Evolutionary conservation across 1,140 invertebrate genomes (phyloP), one percentile per base, ranked within the genome.

Genomic region (Drosophila lini): DNA sequence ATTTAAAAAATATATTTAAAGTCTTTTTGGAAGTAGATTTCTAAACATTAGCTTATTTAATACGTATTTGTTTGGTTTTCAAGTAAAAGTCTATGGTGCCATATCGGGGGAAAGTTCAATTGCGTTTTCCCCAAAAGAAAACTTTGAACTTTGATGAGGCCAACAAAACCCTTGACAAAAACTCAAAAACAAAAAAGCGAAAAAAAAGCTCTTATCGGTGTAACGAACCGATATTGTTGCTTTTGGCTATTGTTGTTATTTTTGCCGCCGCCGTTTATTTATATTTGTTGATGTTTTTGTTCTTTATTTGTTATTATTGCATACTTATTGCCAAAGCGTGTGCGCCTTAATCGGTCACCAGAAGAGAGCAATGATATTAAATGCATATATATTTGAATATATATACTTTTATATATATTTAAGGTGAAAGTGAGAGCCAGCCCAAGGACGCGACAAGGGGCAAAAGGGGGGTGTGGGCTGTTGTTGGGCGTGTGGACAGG

Each of bases 191-290:
- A 31, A 38, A 48, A 42, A 32, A 10, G 32, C 8, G 38, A 25
- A 56, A 53, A 76, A 53, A 76, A 75, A 84, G 81, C 81, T 71
- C 69, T 86, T 68, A 86, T 78, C 81, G 64, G 63, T 78, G 81
- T 81, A 78, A 75, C 82, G 82, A 85, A 85, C 81, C 81, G 62
- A 47, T 74, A 55, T 48, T 68, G 59, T 50, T 75, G 78, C 77
- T 77, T 53, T 57, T 60, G 42, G 25, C 52, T 44, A 38, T 45
- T 41, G 42, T 47, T 52, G 31, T 41, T 61, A 34, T 64, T 53
- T 28, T 25, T 53, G 34, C 19, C 6, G 3, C 8, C 15, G 4
- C 11, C 40, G 25, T 57, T 31, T 57, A 19, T 44, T 44, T 57
- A 31, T 22, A 45, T 31, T 32, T 32, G 22, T 13, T 22, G 15